Conservation (phyloP, 2,113 vertebrate species). For the Perca schrenkii region DNA sequence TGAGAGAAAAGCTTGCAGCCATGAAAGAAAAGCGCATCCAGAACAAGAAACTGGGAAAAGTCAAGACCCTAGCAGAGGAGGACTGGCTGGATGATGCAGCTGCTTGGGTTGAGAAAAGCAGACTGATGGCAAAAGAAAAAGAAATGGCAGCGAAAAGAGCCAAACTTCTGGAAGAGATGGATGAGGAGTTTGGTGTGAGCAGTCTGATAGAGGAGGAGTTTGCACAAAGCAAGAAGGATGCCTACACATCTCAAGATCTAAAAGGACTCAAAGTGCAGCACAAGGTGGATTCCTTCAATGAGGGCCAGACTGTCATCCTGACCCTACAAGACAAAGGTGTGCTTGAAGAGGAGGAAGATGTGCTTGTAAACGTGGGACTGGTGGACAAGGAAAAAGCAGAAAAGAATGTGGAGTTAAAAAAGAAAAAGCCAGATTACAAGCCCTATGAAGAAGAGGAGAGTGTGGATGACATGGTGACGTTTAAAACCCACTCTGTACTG, state of each 20-base stretch:
- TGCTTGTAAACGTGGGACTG: slow-evolving; percentile 90
- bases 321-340: slow-evolving; percentile 94
- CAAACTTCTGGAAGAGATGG: slow-evolving; percentile 94
- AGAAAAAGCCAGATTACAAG: slow-evolving; percentile 91
- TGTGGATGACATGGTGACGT: slow-evolving; percentile 88
- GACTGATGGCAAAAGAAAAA: slow-evolving; percentile 90
- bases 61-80: slow-evolving; percentile 91
- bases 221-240: slow-evolving; percentile 83
- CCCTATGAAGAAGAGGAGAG: slow-evolving; percentile 91
- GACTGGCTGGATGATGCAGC: slow-evolving; percentile 93
- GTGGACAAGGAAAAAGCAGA: slow-evolving; percentile 91
- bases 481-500: slow-evolving; percentile 85
- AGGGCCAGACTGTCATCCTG: slow-evolving; percentile 90
- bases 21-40: slow-evolving; percentile 92
- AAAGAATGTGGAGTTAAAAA: slow-evolving; percentile 91
- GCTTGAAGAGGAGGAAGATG: slow-evolving; percentile 88
- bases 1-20: slow-evolving; percentile 91
- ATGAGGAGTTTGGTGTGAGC: slow-evolving; percentile 94
- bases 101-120: slow-evolving; percentile 91
- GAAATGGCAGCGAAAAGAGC: slow-evolving; percentile 94
- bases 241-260: slow-evolving; percentile 87
- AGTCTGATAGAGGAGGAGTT: slow-evolving; percentile 93
- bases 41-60: slow-evolving; percentile 92
- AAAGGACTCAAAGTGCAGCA: slow-evolving; percentile 95
- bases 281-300: slow-evolving; percentile 88